Evolutionary conservation across 37 sponge, comb jelly and placozoan species (phyloP), one percentile per base, ranked within the genome.

Genomic region (Theonella swinhoei): DNA sequence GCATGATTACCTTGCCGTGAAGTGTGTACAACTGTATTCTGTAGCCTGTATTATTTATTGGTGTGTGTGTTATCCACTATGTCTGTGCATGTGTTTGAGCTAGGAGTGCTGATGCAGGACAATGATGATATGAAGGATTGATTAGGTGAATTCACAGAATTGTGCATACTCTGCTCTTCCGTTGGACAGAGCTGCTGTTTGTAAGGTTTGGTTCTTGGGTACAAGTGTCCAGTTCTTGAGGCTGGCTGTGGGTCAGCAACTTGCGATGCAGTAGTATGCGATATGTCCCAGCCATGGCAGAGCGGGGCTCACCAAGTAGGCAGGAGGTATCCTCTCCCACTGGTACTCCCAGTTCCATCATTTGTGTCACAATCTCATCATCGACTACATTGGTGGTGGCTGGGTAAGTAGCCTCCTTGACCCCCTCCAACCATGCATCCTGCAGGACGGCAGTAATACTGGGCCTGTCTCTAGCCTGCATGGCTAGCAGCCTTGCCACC

Each of bases 191-290:
- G 26, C 8, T 40, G 75, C 75, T 28, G 66, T 11, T 65, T 11
- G 66, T 71, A 3, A 33, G 30, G 22, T 17, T 4, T 71, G 54
- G 54, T 7, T 4, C 35, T 33, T 17, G 72, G 39, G 23, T 7
- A 38, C 5, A 33, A 38, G 23, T 4, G 72, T 5, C 3, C 8
- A 62, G 39, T 11, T 23, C 9, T 35, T 7, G 9, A 39, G 30
- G 8, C 2, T 68, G 4, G 31, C 11, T 17, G 14, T 14, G 7
- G 11, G 7, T 7, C 54, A 17, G 54, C 54, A 47, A 70, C 36
- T 74, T 83, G 72, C 72, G 70, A 66, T 90, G 85, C 0, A 80
- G 82, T 4, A 85, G 35, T 25, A 90, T 90, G 36, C 90, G 38
- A 77, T 90, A 90, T 28, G 90, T 80, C 20, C 90, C 90, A 0